Base-by-base conservation (phyloP, 2,888 invertebrate species). In the Spatulosminthurus flaviceps region DNA sequence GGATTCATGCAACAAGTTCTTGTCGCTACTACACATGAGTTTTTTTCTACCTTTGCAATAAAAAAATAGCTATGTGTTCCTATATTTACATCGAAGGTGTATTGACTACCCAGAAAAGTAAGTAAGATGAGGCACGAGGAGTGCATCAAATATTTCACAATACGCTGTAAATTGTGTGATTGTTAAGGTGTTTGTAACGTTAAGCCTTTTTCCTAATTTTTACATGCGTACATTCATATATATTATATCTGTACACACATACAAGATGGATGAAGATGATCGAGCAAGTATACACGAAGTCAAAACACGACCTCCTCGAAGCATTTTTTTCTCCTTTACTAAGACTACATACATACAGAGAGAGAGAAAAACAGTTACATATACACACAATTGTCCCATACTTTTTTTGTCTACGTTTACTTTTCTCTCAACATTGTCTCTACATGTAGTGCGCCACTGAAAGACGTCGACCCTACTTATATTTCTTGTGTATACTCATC, bases 301-400 rank as follows among this genome's bases (percentile, higher is more conserved):
- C 28, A 26, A 24, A 22, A 29, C 67, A 67, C 67, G 67, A 67
- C 67, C 67, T 67, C 67, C 67, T 67, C 29, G 67, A 67, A 67
- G 64, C 22, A 67, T 67, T 19, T 67, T 67, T 29, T 9, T 41
- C 66, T 64, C 67, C 67, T 28, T 67, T 28, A 51, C 67, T 13
- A 67, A 19, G 26, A 67, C 67, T n/a, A n/a, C n/a, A n/a, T n/a
- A n/a, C n/a, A n/a, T n/a, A n/a, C n/a, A n/a, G n/a, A n/a, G n/a
- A n/a, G n/a, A n/a, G n/a, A n/a, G n/a, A n/a, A n/a, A n/a, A n/a
- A n/a, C n/a, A n/a, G n/a, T n/a, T n/a, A n/a, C n/a, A n/a, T n/a
- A n/a, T 16, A 64, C 4, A 19, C 11, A 29, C 19, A 19, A 7
- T 67, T 24, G n/a, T 67, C 28, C 67, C 64, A 21, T 64, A 34